A percentile compares a stretch with the other conserved stretches of the same genome.
Evolutionary conservation across 2,888 invertebrate species (phyloP).

Genomic region (Noctua janthina): DNA sequence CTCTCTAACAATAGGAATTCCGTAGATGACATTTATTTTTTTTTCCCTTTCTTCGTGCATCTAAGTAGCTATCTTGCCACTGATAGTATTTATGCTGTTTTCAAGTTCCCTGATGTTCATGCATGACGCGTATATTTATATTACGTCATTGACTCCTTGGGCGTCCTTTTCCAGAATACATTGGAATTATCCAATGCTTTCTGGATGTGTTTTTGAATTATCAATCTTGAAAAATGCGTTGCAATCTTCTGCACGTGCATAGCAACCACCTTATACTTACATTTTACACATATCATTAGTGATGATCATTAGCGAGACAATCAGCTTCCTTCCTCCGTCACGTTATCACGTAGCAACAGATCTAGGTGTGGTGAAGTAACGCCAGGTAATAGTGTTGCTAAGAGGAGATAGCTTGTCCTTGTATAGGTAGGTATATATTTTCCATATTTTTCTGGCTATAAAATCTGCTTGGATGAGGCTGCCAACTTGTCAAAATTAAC

Average conservation of each 20-base stretch:
- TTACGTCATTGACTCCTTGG: not conserved
- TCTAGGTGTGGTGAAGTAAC: slow-evolving; percentile 33
- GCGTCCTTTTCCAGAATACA: not conserved
- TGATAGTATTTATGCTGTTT: no score
- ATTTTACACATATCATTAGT: slow-evolving; percentile 19
- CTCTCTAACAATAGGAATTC: no score
- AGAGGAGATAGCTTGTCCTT: slow-evolving; percentile 11
- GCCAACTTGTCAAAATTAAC: slow-evolving; percentile 4
- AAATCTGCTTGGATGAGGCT: not conserved
- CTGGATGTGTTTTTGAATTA: no score
- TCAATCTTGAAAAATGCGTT: not conserved
- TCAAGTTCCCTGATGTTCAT: no score
- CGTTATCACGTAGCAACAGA: slow-evolving; percentile 47
- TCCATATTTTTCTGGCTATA: not conserved
- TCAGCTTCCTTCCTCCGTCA: slow-evolving; percentile 19
- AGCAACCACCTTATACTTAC: not conserved
- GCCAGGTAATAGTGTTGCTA: not conserved
- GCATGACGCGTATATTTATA: no score
- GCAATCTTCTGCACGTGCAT: not conserved
- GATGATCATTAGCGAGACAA: slow-evolving; percentile 27
- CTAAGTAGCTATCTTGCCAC: no score
- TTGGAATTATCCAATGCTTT: not conserved
- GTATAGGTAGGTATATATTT: not conserved
- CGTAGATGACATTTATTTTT: no score
- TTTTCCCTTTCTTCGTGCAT: no score